Evolutionary conservation across 2,888 invertebrate genomes (phyloP), one percentile per base, ranked within the genome.

Genomic region (Bursaphelenchus okinawaensis): DNA sequence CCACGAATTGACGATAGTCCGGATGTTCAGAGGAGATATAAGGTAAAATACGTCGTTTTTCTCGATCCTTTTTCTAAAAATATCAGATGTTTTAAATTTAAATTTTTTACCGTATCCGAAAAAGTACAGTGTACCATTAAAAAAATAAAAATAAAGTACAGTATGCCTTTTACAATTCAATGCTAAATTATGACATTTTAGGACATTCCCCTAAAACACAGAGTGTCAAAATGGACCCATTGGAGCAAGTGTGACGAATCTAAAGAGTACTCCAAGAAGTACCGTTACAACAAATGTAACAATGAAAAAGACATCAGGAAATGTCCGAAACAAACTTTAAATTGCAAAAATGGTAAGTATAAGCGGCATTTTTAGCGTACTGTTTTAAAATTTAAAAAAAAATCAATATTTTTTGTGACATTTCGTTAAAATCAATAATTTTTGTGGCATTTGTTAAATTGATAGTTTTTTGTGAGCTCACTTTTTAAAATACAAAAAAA

Each of bases 301-400:
- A 63, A 66, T 23, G 52, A 66, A 28, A 76, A 76, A 55, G 75
- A 75, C 55, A 52, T 75, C 16, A 54, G 75, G 8, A 74, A 75
- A 51, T 75, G 75, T 56, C 75, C 75, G 19, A 76, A 72, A 56
- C 68, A 75, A 51, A 62, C 69, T n/a, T 56, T 68, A 9, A 55
- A 56, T 51, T 74, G 75, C 65, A 57, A 56, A 22, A 73, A 67
- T 29, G 29, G 71, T 74, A 63, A 72, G 70, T 63, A 19, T 9
- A 20, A 40, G 16, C 8, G n/a, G 7, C 27, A 24, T 72, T 71
- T 8, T 27, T 71, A 70, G n/a, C n/a, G n/a, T n/a, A n/a, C n/a
- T n/a, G n/a, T n/a, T n/a, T n/a, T n/a, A n/a, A n/a, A n/a, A n/a
- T n/a, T n/a, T n/a, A n/a, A n/a, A n/a, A n/a, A n/a, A n/a, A n/a